Conservation (phyloP, 2,113 vertebrate genomes). For the Holacanthus passer region DNA sequence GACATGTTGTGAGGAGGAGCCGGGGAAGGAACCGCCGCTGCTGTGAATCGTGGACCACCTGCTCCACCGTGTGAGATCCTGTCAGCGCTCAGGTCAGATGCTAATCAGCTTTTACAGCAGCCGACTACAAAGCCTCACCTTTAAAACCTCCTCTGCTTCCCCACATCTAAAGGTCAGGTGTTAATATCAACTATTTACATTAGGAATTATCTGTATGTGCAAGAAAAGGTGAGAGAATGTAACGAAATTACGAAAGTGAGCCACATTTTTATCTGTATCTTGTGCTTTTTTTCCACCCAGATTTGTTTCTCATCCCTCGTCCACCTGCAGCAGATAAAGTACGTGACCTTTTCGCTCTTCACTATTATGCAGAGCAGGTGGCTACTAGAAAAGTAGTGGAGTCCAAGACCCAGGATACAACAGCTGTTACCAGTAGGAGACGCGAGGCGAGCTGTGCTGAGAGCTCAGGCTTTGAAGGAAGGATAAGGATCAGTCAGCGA, state of each 20-base stretch:
- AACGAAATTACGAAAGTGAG: neutral
- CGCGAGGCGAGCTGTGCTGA: conserved; percentile 36
- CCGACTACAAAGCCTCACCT: conserved; percentile 9
- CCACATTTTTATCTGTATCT: neutral
- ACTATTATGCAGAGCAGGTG: conserved; percentile 35
- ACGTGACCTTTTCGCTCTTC: conserved; percentile 37
- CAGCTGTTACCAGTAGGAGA: conserved; percentile 40
- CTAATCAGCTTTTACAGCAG: conserved; percentile 15
- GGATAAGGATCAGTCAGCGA: conserved; percentile 64
- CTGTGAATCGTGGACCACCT: conserved; percentile 13
- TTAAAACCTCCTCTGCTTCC: conserved; percentile 1
- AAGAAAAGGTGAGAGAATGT: neutral
- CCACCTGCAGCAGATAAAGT: conserved; percentile 23
- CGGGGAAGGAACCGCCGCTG: conserved; percentile 3
- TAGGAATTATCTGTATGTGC: neutral
- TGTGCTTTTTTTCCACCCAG: neutral
- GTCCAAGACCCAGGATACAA: conserved; percentile 42
- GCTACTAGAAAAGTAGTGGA: conserved; percentile 28
- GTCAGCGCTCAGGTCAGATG: conserved; percentile 29
- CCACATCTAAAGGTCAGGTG: conserved; percentile 23
- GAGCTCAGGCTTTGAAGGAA: conserved; percentile 43
- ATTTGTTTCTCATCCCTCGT: conserved; percentile 9
- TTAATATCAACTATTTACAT: conserved; percentile 7
- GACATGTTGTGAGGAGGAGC: conserved; percentile 18
- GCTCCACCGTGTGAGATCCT: conserved; percentile 10